phyloP scores from a whole-genome alignment of 2,797 vertebrate genomes.

The Muscicapa comitata region DNA sequence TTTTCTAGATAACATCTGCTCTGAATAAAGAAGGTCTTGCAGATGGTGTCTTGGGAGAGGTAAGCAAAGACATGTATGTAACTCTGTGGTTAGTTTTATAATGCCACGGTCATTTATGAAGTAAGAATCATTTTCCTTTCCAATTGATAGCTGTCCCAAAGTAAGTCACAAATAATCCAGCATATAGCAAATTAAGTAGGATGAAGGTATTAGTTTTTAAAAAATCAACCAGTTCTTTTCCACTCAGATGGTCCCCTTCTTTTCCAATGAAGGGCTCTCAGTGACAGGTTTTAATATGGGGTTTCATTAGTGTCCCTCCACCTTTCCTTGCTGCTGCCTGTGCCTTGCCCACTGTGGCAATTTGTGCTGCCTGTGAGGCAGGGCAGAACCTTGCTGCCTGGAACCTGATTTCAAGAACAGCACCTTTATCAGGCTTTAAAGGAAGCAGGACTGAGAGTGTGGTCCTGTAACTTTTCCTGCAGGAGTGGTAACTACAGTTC shows the following conservation, averaged over 20 bases:
- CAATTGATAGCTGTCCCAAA: not conserved
- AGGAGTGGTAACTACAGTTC: not conserved
- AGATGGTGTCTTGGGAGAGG: slow-evolving; percentile 70
- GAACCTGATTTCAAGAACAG: not conserved
- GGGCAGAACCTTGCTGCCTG: not conserved
- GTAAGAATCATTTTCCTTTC: not conserved
- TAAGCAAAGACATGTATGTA: slow-evolving; percentile 37
- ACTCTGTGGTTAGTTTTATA: not conserved
- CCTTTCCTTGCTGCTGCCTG: not conserved
- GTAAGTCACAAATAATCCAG: not conserved
- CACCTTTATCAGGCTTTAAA: not conserved
- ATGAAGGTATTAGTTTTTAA: not conserved
- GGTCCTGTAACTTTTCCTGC: fast-evolving
- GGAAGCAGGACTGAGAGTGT: not conserved
- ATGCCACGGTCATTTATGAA: not conserved
- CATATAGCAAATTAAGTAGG: not conserved
- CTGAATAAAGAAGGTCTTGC: slow-evolving; percentile 71
- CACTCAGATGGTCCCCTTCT: not conserved
- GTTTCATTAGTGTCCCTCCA: not conserved
- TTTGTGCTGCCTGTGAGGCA: not conserved
- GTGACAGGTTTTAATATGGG: not conserved
- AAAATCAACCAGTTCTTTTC: fast-evolving
- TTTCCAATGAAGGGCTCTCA: not conserved
- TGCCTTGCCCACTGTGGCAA: not conserved
- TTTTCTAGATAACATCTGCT: slow-evolving; percentile 83